Conservation (phyloP, 2,888 invertebrate species). For the Brassicogethes aeneus region DNA sequence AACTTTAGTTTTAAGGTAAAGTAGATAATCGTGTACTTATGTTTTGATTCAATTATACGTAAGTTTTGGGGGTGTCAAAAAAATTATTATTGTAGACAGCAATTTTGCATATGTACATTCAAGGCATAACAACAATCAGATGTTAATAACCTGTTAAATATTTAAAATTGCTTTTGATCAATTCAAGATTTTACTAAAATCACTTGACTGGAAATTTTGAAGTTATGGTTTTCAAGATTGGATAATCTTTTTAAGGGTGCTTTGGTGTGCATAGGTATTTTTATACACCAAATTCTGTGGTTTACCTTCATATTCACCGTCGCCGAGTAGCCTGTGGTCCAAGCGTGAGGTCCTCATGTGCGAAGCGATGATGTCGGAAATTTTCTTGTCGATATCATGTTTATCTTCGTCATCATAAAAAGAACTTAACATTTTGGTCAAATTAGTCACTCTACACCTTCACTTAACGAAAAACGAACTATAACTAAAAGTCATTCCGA, state of each 20-base stretch:
- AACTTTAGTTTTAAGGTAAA: too few relatives aligned
- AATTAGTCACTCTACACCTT: background rate
- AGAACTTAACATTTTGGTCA: conserved; percentile 1
- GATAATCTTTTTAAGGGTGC: conserved; percentile 1
- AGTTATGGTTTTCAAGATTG: too few relatives aligned
- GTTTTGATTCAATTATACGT: too few relatives aligned
- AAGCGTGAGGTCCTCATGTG: background rate
- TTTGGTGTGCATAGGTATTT: conserved; percentile 4
- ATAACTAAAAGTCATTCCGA: background rate
- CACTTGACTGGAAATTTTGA: too few relatives aligned
- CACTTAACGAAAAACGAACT: background rate
- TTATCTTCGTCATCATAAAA: conserved; percentile 1
- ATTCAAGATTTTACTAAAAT: too few relatives aligned
- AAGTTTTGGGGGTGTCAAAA: too few relatives aligned
- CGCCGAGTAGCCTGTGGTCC: background rate
- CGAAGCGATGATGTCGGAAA: background rate
- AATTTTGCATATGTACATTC: too few relatives aligned
- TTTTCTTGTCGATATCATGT: conserved; percentile 2
- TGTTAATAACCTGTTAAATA: too few relatives aligned
- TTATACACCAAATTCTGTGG: conserved; percentile 2
- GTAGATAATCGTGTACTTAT: too few relatives aligned
- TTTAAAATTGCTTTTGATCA: too few relatives aligned
- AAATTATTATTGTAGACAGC: too few relatives aligned
- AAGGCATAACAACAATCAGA: too few relatives aligned
- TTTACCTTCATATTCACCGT: background rate